These are phyloP conservation scores for Bacillus rossius DNA, from an alignment of 1,140 invertebrate species.

Conservation along the genomic window DNA sequence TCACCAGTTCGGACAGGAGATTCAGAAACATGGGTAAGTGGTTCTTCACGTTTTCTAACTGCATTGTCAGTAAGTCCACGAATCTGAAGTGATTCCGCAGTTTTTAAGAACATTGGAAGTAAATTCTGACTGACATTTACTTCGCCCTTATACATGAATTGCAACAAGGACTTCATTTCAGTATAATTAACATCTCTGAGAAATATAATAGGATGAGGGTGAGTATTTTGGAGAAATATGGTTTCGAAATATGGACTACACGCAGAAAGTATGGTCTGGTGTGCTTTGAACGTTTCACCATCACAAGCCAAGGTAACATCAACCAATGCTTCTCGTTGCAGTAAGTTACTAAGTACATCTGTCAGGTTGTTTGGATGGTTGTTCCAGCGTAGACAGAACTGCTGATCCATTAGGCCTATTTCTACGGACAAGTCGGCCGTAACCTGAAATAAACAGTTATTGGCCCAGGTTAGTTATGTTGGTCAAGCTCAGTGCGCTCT, in stretches of 20 bases:
- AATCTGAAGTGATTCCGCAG: conserved; percentile 85
- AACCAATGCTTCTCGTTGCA: conserved; percentile 80
- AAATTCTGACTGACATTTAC: conserved; percentile 84
- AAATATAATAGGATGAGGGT: conserved; percentile 89
- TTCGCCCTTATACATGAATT: conserved; percentile 90
- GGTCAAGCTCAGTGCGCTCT: background rate
- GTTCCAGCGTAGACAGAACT: conserved; percentile 93
- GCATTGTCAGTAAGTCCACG: conserved; percentile 77
- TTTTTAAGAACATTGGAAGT: conserved; percentile 83
- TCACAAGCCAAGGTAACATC: conserved; percentile 92
- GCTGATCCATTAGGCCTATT: conserved; percentile 68
- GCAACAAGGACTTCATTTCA: conserved; percentile 80
- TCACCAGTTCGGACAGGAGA: conserved; percentile 28
- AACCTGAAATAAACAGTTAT: conserved; percentile 11
- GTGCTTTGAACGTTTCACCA: conserved; percentile 85
- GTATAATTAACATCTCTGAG: conserved; percentile 82
- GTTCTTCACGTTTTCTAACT: conserved; percentile 41
- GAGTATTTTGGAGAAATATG: conserved; percentile 85
- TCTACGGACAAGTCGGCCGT: background rate
- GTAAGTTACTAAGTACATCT: conserved; percentile 77
- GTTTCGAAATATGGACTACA: conserved; percentile 94
- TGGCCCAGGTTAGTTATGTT: background rate
- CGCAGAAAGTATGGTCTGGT: conserved; percentile 89
- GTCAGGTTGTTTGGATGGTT: conserved; percentile 88
- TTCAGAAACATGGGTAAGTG: conserved; percentile 23